phyloP scores from a whole-genome alignment of 2,113 vertebrate species.

The Embiotoca jacksoni region DNA sequence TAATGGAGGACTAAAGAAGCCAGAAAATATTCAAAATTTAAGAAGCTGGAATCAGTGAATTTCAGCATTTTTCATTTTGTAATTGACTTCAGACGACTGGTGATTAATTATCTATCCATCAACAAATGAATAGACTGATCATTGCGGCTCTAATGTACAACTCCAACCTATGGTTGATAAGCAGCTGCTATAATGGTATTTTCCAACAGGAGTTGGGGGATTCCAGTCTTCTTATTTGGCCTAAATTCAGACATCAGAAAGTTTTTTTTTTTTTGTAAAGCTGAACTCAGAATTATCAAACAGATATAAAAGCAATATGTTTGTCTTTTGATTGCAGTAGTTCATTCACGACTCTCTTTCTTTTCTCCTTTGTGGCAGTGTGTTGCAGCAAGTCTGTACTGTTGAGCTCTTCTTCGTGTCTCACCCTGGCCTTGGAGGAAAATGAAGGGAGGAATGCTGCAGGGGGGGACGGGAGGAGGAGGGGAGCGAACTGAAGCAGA shows the following conservation, averaged over 20 bases:
- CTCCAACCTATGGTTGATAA: constrained; percentile 3
- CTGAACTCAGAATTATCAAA: too few species aligned
- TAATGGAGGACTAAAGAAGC: too few species aligned
- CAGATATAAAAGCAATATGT: neutral
- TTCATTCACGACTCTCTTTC: constrained; percentile 41
- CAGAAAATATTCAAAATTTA: too few species aligned
- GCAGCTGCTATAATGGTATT: constrained; percentile 16
- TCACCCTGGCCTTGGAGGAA: constrained; percentile 78
- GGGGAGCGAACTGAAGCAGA: constrained; percentile 69
- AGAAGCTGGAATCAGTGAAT: too few species aligned
- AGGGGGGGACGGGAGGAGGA: constrained; percentile 71
- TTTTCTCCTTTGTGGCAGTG: constrained; percentile 75
- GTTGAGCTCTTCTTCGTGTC: constrained; percentile 80
- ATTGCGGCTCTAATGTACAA: neutral
- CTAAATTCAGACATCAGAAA: constrained; percentile 28
- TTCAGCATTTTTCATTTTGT: too few species aligned
- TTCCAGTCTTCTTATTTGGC: constrained; percentile 36
- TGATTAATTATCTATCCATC: too few species aligned
- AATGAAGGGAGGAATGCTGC: constrained; percentile 78
- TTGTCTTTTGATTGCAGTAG: neutral
- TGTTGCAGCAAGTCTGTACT: constrained; percentile 83
- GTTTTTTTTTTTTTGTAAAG: neutral
- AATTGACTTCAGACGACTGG: too few species aligned
- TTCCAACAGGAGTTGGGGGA: constrained; percentile 38
- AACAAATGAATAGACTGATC: too few species aligned